phyloP scores from a whole-genome alignment of 2,888 invertebrate species.

The Osedax frankpressi region DNA sequence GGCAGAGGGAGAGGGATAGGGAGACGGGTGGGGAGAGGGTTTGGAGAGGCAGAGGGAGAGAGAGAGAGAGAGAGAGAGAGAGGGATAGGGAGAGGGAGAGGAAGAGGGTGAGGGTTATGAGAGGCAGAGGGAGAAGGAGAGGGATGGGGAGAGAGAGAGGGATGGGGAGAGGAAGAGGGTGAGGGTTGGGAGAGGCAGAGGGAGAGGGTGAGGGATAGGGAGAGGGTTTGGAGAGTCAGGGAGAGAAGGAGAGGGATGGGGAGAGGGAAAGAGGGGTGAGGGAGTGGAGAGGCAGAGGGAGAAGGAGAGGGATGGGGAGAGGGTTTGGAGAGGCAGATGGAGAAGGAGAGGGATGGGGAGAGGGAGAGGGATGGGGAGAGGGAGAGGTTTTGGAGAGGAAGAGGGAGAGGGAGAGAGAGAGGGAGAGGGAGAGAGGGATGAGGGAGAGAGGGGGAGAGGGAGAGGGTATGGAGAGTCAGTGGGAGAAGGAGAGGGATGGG shows the following conservation, averaged over 20 bases:
- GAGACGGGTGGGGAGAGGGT: not conserved
- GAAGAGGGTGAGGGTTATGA: conserved; percentile 8
- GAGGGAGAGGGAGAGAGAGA: not conserved
- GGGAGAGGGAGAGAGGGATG: not conserved
- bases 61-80: not conserved
- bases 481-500: too few species aligned
- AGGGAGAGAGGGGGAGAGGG: too few species aligned
- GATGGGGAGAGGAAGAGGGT: not conserved
- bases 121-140: conserved; percentile 13
- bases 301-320: not conserved
- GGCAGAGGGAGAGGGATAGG: not conserved
- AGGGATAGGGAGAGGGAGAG: conserved; percentile 7
- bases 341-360: not conserved
- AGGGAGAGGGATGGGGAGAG: conserved; percentile 4
- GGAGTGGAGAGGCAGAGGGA: not conserved
- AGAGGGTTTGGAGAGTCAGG: not conserved
- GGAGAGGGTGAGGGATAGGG: not conserved
- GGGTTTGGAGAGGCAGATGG: not conserved
- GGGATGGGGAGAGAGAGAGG: conserved; percentile 3
- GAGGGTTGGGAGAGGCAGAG: conserved; percentile 9
- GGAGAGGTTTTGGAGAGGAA: not conserved
- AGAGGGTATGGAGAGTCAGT: too few species aligned
- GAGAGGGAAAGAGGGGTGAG: not conserved
- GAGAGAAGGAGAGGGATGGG: not conserved
- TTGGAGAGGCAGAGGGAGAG: not conserved